phyloP scores from a whole-genome alignment of 1,140 invertebrate genomes.

The Bombus terrestris region DNA sequence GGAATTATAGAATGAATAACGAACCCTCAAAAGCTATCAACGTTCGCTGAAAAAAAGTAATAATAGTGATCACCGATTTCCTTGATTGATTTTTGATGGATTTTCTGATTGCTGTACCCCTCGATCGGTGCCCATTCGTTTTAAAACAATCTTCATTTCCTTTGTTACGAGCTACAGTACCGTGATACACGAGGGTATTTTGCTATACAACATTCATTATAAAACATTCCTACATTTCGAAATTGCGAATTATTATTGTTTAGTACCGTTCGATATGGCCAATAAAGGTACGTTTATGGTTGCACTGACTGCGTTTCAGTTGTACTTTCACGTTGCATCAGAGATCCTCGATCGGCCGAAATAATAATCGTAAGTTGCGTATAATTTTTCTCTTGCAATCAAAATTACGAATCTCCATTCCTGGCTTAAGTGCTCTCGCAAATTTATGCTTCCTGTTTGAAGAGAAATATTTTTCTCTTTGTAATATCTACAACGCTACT shows the following conservation, averaged over 20 bases:
- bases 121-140: background rate
- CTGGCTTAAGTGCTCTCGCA: background rate
- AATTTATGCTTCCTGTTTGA: background rate
- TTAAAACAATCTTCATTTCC: constrained; percentile 11
- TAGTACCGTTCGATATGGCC: constrained; percentile 58
- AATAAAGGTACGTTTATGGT: constrained; percentile 63
- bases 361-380: constrained; percentile 12
- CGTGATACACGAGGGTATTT: background rate
- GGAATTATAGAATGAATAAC: constrained; percentile 24
- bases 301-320: background rate
- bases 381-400: constrained; percentile 2
- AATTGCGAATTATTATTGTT: constrained; percentile 72
- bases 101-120: constrained; percentile 15
- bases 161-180: background rate
- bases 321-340: constrained; percentile 25
- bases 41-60: constrained; percentile 1
- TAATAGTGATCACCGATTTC: constrained; percentile 39
- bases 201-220: constrained; percentile 1
- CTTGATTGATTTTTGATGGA: constrained; percentile 42
- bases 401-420: background rate
- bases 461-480: background rate
- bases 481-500: background rate
- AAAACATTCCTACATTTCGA: constrained; percentile 20
- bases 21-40: background rate
- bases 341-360: background rate